Percentiles rank a stretch among this genome's conserved stretches.
Conservation (phyloP, 2,113 vertebrate genomes). For the Semnornis frantzii region DNA sequence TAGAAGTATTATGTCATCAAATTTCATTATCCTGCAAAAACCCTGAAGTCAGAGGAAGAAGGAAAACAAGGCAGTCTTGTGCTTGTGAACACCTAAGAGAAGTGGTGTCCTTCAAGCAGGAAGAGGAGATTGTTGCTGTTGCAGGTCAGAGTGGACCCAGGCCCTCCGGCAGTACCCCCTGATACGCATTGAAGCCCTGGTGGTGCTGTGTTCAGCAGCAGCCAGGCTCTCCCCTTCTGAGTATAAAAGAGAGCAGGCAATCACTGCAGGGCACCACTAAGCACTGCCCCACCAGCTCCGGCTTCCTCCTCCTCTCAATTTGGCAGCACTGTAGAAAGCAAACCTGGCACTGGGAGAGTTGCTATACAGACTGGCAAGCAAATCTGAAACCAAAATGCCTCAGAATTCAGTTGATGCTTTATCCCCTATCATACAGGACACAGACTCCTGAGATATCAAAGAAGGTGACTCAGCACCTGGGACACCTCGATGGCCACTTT, state of each 20-base stretch:
- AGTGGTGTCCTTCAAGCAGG: not conserved
- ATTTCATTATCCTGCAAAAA: not conserved
- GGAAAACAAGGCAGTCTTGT: not conserved
- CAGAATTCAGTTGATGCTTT: not conserved
- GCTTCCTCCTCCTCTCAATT: not conserved
- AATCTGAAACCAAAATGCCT: not conserved
- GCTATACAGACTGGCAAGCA: not conserved
- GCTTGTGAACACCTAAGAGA: not conserved
- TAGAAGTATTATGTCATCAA: not conserved
- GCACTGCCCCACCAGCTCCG: not conserved
- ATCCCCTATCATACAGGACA: not conserved
- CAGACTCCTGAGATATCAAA: not conserved
- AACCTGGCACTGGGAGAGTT: not conserved
- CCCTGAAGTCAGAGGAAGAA: too few relatives aligned
- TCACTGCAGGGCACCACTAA: not conserved
- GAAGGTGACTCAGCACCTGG: not conserved
- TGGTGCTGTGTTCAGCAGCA: not conserved
- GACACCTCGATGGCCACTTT: not conserved
- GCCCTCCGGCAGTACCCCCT: not conserved
- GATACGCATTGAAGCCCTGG: rapidly evolving
- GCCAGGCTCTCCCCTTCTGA: not conserved
- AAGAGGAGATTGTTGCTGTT: not conserved
- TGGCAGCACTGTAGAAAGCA: not conserved
- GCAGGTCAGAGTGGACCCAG: not conserved
- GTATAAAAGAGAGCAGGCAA: rapidly evolving